phyloP scores from a whole-genome alignment of 2,888 invertebrate species.

The Agrochola lychnidis region DNA sequence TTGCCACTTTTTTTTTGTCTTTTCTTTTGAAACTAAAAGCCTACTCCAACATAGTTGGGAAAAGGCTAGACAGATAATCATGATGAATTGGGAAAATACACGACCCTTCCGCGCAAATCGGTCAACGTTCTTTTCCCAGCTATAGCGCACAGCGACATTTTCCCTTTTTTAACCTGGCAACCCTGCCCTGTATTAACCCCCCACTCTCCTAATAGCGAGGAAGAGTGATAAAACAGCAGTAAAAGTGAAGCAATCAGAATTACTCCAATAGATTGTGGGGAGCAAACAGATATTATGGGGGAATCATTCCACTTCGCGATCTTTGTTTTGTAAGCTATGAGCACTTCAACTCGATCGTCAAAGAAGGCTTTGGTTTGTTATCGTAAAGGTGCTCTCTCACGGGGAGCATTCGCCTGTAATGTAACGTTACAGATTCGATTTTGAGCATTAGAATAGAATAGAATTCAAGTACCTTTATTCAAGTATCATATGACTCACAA shows the following conservation, averaged over 20 bases:
- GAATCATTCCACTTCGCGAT: conserved; percentile 47
- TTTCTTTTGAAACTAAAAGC: too few relatives aligned
- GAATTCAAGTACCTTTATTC: too few relatives aligned
- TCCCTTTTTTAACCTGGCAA: conserved; percentile 11
- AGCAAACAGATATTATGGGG: conserved; percentile 61
- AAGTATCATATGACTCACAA: too few relatives aligned
- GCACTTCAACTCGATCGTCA: conserved; percentile 25
- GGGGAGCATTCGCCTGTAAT: too few relatives aligned
- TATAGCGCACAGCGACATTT: not conserved
- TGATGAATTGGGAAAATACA: too few relatives aligned
- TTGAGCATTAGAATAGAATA: too few relatives aligned
- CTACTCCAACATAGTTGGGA: too few relatives aligned
- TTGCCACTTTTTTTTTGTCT: too few relatives aligned
- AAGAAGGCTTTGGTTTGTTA: conserved; percentile 31
- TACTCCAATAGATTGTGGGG: conserved; percentile 64
- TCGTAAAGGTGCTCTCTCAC: too few relatives aligned
- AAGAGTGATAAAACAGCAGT: conserved; percentile 77
- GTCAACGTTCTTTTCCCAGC: not conserved
- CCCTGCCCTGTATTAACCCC: conserved; percentile 55
- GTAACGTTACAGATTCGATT: too few relatives aligned
- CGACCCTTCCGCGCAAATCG: not conserved
- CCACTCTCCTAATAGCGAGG: conserved; percentile 70
- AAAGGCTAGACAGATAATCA: too few relatives aligned
- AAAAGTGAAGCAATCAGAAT: conserved; percentile 68
- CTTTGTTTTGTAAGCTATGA: conserved; percentile 52